A percentile compares a stretch with the other conserved stretches of the same genome.
Evolutionary conservation across 2,888 invertebrate species (phyloP).

Genomic region (Neoaliturus tenellus): DNA sequence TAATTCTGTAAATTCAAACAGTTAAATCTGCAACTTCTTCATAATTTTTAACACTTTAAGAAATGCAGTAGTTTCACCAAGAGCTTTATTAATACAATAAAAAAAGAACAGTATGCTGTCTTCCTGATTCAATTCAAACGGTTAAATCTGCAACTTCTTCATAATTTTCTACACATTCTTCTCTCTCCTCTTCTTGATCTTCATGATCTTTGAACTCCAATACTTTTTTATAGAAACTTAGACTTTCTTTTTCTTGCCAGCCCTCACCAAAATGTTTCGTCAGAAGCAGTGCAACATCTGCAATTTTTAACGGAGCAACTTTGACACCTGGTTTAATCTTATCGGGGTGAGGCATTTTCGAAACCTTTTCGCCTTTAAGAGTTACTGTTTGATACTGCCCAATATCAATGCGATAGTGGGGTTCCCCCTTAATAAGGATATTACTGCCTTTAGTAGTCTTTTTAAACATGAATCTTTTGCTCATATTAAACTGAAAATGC

Average conservation of each 20-base stretch:
- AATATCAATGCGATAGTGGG: background rate
- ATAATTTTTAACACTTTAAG: background rate
- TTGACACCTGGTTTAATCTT: background rate
- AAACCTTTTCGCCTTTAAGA: background rate
- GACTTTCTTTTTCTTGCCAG: background rate
- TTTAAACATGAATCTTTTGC: conserved; percentile 26
- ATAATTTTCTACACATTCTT: too few species aligned
- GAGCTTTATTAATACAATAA: background rate
- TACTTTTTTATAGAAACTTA: background rate
- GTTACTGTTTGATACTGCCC: background rate
- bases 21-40: too few species aligned
- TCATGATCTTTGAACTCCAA: background rate
- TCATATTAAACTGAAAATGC: conserved; percentile 41
- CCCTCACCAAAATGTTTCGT: conserved; percentile 29
- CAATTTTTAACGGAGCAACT: background rate
- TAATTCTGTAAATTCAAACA: too few species aligned
- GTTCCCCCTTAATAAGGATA: background rate
- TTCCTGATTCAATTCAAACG: background rate
- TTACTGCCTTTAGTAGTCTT: background rate
- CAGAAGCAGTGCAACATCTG: background rate
- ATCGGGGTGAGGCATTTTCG: background rate
- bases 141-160: background rate
- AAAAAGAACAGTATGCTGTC: background rate
- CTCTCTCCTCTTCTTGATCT: background rate
- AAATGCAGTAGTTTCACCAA: background rate